A percentile compares a stretch with the other conserved stretches of the same genome.
Evolutionary conservation across 2,888 invertebrate species (phyloP).

Genomic region (Selenia dentaria): DNA sequence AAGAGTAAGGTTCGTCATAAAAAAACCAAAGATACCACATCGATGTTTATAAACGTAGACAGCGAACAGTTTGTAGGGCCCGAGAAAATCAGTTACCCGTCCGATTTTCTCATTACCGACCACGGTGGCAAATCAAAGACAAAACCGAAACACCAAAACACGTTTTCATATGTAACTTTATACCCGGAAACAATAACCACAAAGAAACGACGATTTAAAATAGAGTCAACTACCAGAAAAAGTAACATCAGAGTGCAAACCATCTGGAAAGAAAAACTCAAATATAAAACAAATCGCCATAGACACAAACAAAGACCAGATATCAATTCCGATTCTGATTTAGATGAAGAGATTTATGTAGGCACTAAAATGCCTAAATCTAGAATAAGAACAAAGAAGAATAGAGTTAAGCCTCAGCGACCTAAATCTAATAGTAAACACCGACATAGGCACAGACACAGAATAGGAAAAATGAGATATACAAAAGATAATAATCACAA

Average conservation of each 20-base stretch:
- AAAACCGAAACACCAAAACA: neutral
- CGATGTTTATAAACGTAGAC: conserved; percentile 1
- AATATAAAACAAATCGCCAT: conserved; percentile 1
- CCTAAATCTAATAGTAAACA: neutral
- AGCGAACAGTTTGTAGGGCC: neutral
- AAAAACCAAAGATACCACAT: neutral
- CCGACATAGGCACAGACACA: neutral
- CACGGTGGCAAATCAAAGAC: conserved; percentile 1
- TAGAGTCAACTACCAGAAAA: conserved; percentile 4
- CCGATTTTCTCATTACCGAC: neutral
- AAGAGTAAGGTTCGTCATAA: neutral
- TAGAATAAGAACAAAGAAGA: neutral
- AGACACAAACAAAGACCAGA: neutral
- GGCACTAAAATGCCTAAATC: neutral
- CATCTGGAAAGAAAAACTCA: conserved; percentile 12
- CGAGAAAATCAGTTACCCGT: neutral
- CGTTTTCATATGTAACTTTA: conserved; percentile 22
- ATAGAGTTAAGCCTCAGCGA: neutral
- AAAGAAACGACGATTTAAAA: conserved; percentile 7
- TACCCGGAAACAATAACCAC: conserved; percentile 20
- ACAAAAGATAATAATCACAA: neutral
- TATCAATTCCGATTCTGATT: too few species aligned
- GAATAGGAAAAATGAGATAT: neutral
- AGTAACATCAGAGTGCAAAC: conserved; percentile 8
- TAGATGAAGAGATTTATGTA: neutral